These are phyloP conservation scores for Gallinago media DNA, from an alignment of 2,113 vertebrate genomes.

Conservation along the genomic window DNA sequence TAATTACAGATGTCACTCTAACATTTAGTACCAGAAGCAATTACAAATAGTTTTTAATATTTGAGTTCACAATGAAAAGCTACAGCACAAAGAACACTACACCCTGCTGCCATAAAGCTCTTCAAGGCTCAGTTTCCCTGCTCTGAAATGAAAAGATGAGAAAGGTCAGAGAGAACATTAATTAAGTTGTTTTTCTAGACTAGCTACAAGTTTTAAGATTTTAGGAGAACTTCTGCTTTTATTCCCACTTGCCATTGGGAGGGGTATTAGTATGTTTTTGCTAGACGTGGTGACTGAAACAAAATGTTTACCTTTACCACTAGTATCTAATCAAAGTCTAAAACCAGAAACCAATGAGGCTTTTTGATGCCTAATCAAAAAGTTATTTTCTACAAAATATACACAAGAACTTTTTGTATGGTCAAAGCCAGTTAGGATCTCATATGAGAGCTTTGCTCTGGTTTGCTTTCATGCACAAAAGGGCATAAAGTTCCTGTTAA, in stretches of 20 bases:
- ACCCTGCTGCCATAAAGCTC: background rate
- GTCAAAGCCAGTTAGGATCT: background rate
- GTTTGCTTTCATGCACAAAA: background rate
- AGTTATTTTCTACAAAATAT: background rate
- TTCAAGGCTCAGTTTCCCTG: background rate
- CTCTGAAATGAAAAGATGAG: background rate
- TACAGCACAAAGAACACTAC: background rate
- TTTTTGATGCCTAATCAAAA: background rate
- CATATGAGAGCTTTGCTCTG: background rate
- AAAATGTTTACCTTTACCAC: background rate
- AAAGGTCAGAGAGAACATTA: conserved; percentile 28
- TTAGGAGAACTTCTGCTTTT: conserved; percentile 21
- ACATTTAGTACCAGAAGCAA: background rate
- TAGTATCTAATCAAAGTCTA: background rate
- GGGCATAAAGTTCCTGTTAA: background rate
- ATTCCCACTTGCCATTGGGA: background rate
- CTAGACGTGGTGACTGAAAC: background rate
- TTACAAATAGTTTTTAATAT: background rate
- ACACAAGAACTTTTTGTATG: background rate
- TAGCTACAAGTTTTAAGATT: background rate
- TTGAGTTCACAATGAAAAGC: background rate
- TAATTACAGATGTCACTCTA: background rate
- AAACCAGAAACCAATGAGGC: background rate
- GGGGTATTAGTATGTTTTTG: background rate
- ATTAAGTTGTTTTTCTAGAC: background rate